These are phyloP conservation scores for Lepus europaeus DNA, from an alignment of 2,113 vertebrate species.

Conservation along the genomic window DNA sequence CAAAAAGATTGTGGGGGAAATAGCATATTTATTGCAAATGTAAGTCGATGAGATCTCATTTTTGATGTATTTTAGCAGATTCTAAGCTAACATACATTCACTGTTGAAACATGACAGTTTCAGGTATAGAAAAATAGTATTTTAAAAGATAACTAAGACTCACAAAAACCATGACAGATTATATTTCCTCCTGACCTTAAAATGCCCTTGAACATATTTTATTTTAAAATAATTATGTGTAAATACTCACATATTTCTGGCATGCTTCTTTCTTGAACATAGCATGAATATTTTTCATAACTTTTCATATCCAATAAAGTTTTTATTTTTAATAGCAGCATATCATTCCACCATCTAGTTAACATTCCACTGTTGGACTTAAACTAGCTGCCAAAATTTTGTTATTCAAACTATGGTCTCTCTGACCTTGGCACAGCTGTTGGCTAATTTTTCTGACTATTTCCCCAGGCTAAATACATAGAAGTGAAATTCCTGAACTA, in stretches of 20 bases:
- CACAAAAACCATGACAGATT: background rate
- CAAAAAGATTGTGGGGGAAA: background rate
- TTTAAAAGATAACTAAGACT: constrained; percentile 26
- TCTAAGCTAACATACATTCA: background rate
- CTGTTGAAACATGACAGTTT: background rate
- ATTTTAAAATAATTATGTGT: constrained; percentile 35
- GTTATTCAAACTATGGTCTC: background rate
- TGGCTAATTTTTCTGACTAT: constrained; percentile 32
- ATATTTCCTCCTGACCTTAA: constrained; percentile 11
- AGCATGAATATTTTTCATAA: constrained; percentile 19
- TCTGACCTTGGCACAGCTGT: background rate
- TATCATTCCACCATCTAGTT: constrained; percentile 1
- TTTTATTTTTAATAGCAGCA: constrained; percentile 45
- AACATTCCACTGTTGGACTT: background rate
- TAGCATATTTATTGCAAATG: background rate
- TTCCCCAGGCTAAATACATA: background rate
- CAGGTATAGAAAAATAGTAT: constrained; percentile 24
- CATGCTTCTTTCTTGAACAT: constrained; percentile 33
- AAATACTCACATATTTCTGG: constrained; percentile 19
- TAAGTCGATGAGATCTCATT: background rate
- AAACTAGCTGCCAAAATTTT: constrained; percentile 8
- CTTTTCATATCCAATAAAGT: constrained; percentile 24
- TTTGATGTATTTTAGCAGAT: background rate
- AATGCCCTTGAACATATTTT: constrained; percentile 36
- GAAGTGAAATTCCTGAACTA: background rate